Base-by-base conservation (phyloP, 2,888 invertebrate genomes). In the Proisotoma minuta region DNA sequence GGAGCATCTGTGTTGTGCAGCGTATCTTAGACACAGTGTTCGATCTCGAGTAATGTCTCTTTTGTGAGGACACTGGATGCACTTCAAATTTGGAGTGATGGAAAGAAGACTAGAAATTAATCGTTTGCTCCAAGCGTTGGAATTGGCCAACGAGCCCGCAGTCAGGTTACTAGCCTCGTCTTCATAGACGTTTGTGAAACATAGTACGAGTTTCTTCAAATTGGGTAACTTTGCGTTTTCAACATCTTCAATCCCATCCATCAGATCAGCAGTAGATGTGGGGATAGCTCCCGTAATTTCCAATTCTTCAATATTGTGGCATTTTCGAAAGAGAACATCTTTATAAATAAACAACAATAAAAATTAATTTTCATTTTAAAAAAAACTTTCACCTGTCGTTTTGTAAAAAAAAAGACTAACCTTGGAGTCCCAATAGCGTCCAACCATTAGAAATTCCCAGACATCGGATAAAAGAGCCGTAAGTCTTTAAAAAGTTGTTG, bases 221-320 rank as follows among this genome's bases (percentile, higher is more conserved):
- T 54, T 29, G 15, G 34, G 20, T 8, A 54, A 22, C 12, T 27
- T 29, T 22, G 8, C 4, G 29, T 5, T 12, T 34, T 34, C 20
- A 22, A 8, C 5, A 5, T 5, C 53, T 20, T 54, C 53, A 3
- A 34, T 5, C 15, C 10, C 5, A 5, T 5, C 15, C 20, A 54
- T 10, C 22, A 18, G 53, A 2, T 22, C 3, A 3, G 22, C 49
- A 2, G 3, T 20, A 3, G 18, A 5, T 34, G 18, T 4, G 22
- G 53, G 53, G n/a, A 54, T 20, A 15, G 2, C 22, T 20, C 53
- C 53, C 3, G 20, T 23, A 12, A 54, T 8, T 8, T 3, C 15
- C 3, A 54, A 39, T 54, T 54, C 53, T 39, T 54, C 53, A 20
- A 54, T 20, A 4, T 5, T 12, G 53, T 20, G 15, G 39, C 28